Base-by-base conservation (phyloP, 1,140 invertebrate species). In the Hestina assimilis region DNA sequence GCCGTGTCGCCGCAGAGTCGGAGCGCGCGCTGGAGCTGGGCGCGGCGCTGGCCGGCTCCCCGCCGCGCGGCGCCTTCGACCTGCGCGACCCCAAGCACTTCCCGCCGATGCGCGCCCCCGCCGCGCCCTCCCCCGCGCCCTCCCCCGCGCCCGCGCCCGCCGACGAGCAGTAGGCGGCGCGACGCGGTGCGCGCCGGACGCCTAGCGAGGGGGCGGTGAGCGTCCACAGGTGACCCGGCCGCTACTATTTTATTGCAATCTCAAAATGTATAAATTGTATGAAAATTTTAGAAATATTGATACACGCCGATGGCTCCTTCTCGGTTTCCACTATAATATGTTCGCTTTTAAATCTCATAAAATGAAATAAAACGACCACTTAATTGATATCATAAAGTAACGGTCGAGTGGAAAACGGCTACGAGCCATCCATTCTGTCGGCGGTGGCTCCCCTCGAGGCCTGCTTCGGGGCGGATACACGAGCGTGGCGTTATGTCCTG, bases 1-100 rank as follows among this genome's bases (percentile, higher is more conserved):
- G 42, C 21, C 26, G 42, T 33, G 45, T 29, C 15, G 21, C 11
- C 90, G 40, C 91, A 96, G 95, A 96, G 61, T 95, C 94, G 60
- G 94, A 95, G 75, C 95, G 95, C 75, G 93, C 93, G 69, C 89
- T 91, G 28, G 93, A 94, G 81, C 93, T 95, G 90, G 90, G 91
- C 66, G 90, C 91, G 53, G 93, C 93, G 31, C 64, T 72, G 72
- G 92, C 91, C 11, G 91, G 92, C 74, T 91, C 91, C 56, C 92
- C 93, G 29, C 92, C 93, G 29, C 91, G 92, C 63, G 90, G 90
- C 48, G 85, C 90, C 46, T 93, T 95, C 79, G 92, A 93, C 72
- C 90, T 96, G 75, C 93, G 94, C 74, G 94, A 96, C 84, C 94
- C 95, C 50, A 89, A 91, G 47, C 95, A 96, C 86, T 96, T 96